Base-by-base conservation (phyloP, 1,140 invertebrate genomes). In the Cydia amplana region DNA sequence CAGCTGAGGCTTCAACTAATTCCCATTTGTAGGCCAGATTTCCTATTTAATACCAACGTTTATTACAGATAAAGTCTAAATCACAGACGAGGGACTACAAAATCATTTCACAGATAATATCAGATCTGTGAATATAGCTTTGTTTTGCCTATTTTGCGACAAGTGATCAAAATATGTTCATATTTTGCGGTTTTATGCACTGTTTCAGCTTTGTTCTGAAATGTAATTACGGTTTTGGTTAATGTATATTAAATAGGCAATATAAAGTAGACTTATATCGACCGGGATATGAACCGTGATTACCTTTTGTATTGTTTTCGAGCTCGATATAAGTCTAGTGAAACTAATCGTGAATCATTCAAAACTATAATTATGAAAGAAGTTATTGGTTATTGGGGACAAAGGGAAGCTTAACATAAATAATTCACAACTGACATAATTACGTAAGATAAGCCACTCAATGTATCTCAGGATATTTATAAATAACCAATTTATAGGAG, bases 71-170 rank as follows among this genome's bases (percentile, higher is more conserved):
- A 40, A 70, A 70, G 16, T 70, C 32, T 14, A 70, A 70, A 70
- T 70, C 28, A 36, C n/a, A 32, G 32, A 23, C 65, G 36, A 40
- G 32, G 65, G 65, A 40, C 2, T 23, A 36, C n/a, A 67, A 32
- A 67, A 67, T 32, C 28, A 67, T 67, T 32, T 32, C 65, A 16
- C n/a, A 20, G 28, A 70, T 40, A 43, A 18, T 36, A 70, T 70
- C 65, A 1, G 16, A 43, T n/a, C n/a, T n/a, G n/a, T 36, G 36
- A 70, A 0, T 18, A 32, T 36, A 32, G 65, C 65, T 70, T 3
- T 70, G 32, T 6, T 64, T 67, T 14, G 25, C n/a, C 1, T 60
- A 23, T 18, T 70, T 70, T 1, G 43, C 0, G 4, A 36, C 32
- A n/a, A 28, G 23, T 40, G 65, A 70, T 16, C 65, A 36, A 28